Evolutionary conservation across 1,140 invertebrate species (phyloP).

Genomic region (Coenobita brevimanus): DNA sequence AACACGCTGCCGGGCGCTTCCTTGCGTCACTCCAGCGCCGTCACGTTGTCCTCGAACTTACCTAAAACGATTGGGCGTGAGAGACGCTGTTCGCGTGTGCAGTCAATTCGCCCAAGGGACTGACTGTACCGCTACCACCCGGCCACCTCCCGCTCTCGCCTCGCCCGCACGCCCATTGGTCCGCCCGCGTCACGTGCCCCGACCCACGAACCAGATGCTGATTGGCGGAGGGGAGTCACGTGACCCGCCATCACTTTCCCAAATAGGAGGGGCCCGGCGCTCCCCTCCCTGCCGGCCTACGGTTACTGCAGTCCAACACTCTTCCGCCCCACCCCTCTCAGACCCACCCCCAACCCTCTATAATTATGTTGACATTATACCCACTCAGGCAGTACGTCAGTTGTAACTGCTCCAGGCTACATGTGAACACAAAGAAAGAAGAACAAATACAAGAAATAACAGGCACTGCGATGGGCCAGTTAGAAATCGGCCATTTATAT

Average conservation of each 20-base stretch:
- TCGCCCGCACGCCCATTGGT: constrained; percentile 39
- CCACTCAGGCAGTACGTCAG: background rate
- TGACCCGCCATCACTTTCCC: constrained; percentile 50
- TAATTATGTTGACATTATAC: background rate
- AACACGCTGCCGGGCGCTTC: background rate
- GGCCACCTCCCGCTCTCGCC: constrained; percentile 31
- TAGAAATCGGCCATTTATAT: no score
- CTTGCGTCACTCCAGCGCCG: background rate
- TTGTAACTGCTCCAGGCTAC: no score
- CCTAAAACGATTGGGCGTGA: constrained; percentile 54
- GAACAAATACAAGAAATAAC: no score
- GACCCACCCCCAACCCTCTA: background rate
- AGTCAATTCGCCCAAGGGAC: constrained; percentile 64
- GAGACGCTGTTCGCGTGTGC: constrained; percentile 59
- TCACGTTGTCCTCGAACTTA: constrained; percentile 23
- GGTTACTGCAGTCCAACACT: constrained; percentile 16
- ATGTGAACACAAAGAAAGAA: no score
- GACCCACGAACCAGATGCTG: background rate
- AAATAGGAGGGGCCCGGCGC: constrained; percentile 60
- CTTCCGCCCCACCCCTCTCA: background rate
- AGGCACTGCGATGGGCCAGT: no score
- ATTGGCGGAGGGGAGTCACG: constrained; percentile 43
- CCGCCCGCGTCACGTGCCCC: constrained; percentile 15
- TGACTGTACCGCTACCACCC: constrained; percentile 34
- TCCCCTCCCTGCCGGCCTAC: constrained; percentile 45